Base-by-base conservation (phyloP, 2,113 vertebrate genomes). In the Menura novaehollandiae region DNA sequence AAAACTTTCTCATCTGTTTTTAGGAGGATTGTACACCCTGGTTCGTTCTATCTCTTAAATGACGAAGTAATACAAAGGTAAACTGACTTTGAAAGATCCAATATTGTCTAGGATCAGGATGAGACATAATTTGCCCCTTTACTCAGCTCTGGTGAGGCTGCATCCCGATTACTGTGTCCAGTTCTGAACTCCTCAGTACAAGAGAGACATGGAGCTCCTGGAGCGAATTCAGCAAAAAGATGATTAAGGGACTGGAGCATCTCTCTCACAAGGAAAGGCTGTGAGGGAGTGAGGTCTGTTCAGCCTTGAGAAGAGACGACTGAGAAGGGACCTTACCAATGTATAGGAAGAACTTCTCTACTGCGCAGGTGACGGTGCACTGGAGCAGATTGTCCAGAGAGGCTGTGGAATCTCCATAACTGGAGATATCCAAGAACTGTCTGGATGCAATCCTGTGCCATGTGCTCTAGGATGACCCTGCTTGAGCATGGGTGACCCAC, bases 301-400 rank as follows among this genome's bases (percentile, higher is more conserved):
- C 44, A 52, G 33, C 11, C 23, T 75, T 0, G 4, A 39, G 60
- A 59, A 24, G 33, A 46, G 77, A 46, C 11, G 3, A 20, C 28
- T n/a, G 24, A 64, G 35, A 52, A 12, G 11, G 33, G 10, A 51
- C 44, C 39, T 39, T 52, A 39, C 27, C 37, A 66, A 16, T 74
- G 23, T 21, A 37, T 19, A 58, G 35, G 32, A 74, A 52, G 28
- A 60, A 83, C 11, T 60, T 23, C 16, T 28, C 20, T 46, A 22
- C 20, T 41, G 6, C 46, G 10, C 1, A 0, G 30, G n/a, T 75
- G 39, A 53, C 39, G 0, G 0, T n/a, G 24, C 20, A 62, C 39
- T 47, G 62, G 7, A 68, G 13, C 62, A 76, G 43, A 3, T 47
- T 35, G 9, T 20, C 14, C 30, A 32, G 55, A 68, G 39, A 3